Conservation (phyloP, 1,140 invertebrate species). For the Zophobas atratus region DNA sequence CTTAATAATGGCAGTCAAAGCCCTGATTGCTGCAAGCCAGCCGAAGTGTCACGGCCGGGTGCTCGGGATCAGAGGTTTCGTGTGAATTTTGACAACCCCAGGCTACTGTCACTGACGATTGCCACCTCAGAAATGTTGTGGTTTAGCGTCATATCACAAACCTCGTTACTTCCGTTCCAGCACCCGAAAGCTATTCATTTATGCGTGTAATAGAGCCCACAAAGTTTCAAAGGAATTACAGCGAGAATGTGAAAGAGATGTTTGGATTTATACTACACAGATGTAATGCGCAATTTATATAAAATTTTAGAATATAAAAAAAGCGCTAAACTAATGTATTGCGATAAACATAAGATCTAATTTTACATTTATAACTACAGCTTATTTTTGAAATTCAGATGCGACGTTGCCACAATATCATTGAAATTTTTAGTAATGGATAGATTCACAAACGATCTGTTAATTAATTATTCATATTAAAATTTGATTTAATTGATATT, state of each 20-base stretch:
- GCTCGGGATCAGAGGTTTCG: conserved; percentile 36
- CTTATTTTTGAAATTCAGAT: too few relatives aligned
- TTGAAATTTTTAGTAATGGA: too few relatives aligned
- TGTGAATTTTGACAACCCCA: conserved; percentile 35
- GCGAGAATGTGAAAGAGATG: neutral
- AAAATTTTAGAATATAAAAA: too few relatives aligned
- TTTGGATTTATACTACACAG: neutral
- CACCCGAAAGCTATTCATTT: conserved; percentile 13
- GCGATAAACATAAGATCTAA: too few relatives aligned
- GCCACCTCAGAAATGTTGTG: conserved; percentile 34
- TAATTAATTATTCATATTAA: too few relatives aligned
- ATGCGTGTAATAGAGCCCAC: neutral
- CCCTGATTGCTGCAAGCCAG: conserved; percentile 44
- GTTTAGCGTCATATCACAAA: conserved; percentile 27
- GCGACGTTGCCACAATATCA: too few relatives aligned
- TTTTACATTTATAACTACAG: too few relatives aligned
- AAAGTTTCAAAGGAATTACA: neutral
- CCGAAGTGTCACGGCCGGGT: conserved; percentile 17
- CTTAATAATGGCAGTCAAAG: conserved; percentile 66
- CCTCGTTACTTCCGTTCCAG: conserved; percentile 21
- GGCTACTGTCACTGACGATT: conserved; percentile 39
- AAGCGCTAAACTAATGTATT: too few relatives aligned
- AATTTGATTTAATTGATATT: too few relatives aligned
- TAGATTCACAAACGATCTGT: too few relatives aligned
- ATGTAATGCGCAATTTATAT: too few relatives aligned